Percentiles rank a stretch among this genome's conserved stretches.
phyloP scores from a whole-genome alignment of 2,797 vertebrate genomes.

The Taeniopygia guttata region DNA sequence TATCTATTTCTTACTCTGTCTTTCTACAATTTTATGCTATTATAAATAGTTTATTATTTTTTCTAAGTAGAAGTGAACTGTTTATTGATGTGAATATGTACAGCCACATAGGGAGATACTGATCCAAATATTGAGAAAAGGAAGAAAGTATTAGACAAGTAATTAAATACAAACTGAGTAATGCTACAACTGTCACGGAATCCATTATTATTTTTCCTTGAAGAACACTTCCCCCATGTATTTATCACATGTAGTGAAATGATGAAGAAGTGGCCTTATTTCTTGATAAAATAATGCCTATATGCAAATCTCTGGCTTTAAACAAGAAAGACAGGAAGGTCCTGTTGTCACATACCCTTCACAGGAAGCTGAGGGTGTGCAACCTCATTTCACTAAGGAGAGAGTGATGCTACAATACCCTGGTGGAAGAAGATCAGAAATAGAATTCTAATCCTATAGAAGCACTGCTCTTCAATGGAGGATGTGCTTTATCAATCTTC shows the following conservation, averaged over 20 bases:
- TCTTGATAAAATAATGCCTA: not conserved
- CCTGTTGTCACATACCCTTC: not conserved
- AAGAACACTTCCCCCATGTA: not conserved
- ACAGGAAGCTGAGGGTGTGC: not conserved
- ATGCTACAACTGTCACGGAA: not conserved
- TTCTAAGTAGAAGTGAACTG: constrained; percentile 15
- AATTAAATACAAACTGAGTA: constrained; percentile 38
- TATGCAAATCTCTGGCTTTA: not conserved
- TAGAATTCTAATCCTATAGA: not conserved
- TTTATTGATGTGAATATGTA: not conserved
- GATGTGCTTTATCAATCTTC: not conserved
- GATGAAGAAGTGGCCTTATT: not conserved
- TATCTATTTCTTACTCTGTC: not conserved
- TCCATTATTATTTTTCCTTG: not conserved
- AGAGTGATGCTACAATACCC: not conserved
- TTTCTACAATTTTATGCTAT: not conserved
- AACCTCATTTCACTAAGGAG: not conserved
- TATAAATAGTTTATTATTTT: constrained; percentile 37
- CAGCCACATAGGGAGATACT: not conserved
- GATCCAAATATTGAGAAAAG: constrained; percentile 42
- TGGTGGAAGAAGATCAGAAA: not conserved
- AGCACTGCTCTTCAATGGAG: not conserved
- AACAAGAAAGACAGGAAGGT: not conserved
- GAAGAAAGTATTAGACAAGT: not conserved
- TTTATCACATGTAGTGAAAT: not conserved